phyloP scores from a whole-genome alignment of 2,113 vertebrate species.

The Periophthalmus modestus region DNA sequence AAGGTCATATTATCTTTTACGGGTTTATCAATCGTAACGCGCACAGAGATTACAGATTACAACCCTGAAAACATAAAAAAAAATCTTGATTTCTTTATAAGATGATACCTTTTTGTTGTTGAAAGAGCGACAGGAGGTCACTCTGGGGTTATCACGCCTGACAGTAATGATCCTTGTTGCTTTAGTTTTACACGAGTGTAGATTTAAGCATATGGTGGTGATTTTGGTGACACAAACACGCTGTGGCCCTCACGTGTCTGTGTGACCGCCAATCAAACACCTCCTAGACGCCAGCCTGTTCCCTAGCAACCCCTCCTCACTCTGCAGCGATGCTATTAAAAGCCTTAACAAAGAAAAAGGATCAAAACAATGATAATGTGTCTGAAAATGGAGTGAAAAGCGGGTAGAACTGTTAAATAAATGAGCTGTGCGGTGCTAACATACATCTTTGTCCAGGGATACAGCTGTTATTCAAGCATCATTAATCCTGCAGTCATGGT shows the following conservation, averaged over 20 bases:
- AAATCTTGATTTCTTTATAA: too few species aligned
- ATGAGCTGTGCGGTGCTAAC: background rate
- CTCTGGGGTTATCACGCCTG: too few species aligned
- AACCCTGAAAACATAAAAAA: too few species aligned
- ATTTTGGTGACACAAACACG: slow-evolving; percentile 12
- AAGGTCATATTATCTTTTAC: too few species aligned
- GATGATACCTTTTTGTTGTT: too few species aligned
- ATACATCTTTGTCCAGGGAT: background rate
- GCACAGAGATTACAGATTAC: too few species aligned
- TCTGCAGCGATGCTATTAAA: slow-evolving; percentile 79
- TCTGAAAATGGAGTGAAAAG: slow-evolving; percentile 49
- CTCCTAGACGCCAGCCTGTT: slow-evolving; percentile 76
- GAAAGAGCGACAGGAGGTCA: too few species aligned
- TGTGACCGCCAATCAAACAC: slow-evolving; percentile 65
- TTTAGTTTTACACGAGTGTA: background rate
- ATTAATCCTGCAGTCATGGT: background rate
- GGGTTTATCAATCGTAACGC: too few species aligned
- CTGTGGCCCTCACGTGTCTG: slow-evolving; percentile 34
- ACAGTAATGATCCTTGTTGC: background rate
- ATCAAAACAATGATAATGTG: slow-evolving; percentile 37
- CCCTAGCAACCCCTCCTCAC: slow-evolving; percentile 76
- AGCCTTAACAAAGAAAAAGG: slow-evolving; percentile 59
- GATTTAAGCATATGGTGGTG: background rate
- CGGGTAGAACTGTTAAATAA: slow-evolving; percentile 41
- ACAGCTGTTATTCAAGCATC: slow-evolving; percentile 6